Evolutionary conservation across 1,140 invertebrate species (phyloP).

Genomic region (Latrodectus geometricus): DNA sequence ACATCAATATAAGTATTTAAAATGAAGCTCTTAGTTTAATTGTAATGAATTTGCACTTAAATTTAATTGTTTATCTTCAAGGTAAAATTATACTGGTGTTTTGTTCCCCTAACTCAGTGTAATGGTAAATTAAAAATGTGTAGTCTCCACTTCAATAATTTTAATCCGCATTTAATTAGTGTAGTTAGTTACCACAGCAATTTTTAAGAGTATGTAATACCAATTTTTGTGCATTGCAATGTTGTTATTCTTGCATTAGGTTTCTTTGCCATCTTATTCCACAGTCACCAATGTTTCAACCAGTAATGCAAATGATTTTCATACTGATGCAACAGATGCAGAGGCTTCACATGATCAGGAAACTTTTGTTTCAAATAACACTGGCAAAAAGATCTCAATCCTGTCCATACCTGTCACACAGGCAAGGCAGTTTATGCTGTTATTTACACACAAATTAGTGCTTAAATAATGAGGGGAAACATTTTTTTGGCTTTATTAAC

Average conservation of each 20-base stretch:
- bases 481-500: too few species aligned
- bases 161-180: background rate
- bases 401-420: constrained; percentile 25
- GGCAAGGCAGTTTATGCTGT: background rate
- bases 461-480: background rate
- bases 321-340: constrained; percentile 17
- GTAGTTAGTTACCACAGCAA: background rate
- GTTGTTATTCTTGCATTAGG: constrained; percentile 16
- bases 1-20: too few species aligned
- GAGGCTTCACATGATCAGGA: constrained; percentile 48
- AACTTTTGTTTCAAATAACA: constrained; percentile 4
- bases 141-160: too few species aligned
- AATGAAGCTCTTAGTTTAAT: too few species aligned
- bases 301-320: constrained; percentile 36
- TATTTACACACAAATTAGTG: background rate
- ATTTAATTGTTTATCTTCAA: too few species aligned
- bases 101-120: too few species aligned
- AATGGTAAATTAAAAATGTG: too few species aligned
- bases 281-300: constrained; percentile 38
- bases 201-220: background rate
- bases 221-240: background rate
- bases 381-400: constrained; percentile 11
- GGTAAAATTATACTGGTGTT: too few species aligned
- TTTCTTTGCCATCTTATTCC: constrained; percentile 50
- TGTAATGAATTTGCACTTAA: too few species aligned